A percentile compares a stretch with the other conserved stretches of the same genome.
phyloP scores from a whole-genome alignment of 2,888 invertebrate genomes.

The Polietes domitor region DNA sequence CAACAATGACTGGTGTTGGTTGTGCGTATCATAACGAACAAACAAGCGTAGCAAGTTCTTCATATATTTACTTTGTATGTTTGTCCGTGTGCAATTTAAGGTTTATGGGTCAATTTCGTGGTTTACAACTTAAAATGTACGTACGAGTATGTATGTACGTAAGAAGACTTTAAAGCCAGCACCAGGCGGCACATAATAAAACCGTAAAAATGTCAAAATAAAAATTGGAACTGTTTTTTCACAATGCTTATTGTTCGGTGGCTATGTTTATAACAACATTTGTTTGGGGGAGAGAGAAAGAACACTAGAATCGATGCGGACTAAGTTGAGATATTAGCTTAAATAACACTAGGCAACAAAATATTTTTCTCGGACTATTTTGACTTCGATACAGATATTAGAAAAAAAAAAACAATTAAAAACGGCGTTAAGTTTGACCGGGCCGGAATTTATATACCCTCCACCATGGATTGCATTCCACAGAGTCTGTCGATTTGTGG shows the following conservation, averaged over 20 bases:
- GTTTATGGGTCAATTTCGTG: conserved; percentile 41
- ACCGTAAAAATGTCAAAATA: conserved; percentile 13
- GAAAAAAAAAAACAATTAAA: no score
- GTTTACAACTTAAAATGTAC: conserved; percentile 1
- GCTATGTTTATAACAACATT: neutral
- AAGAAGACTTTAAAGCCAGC: conserved; percentile 18
- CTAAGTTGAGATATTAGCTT: neutral
- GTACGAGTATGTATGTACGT: no score
- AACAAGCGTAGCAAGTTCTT: no score
- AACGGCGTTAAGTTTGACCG: no score
- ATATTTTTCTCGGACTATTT: no score
- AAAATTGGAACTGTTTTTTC: conserved; percentile 16
- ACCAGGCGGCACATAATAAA: conserved; percentile 16
- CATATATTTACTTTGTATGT: neutral
- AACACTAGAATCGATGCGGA: neutral
- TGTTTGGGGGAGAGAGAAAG: neutral
- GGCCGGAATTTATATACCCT: no score
- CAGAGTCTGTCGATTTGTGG: no score
- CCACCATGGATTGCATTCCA: no score
- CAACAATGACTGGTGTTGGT: neutral
- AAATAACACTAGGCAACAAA: no score
- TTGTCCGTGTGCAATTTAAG: neutral
- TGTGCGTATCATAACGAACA: conserved; percentile 1
- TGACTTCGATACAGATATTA: no score
- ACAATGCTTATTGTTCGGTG: neutral